Percentiles rank a stretch among this genome's conserved stretches.
These are phyloP conservation scores for Eudyptes chrysolophus DNA, from an alignment of 2,113 vertebrate species.

Conservation along the genomic window DNA sequence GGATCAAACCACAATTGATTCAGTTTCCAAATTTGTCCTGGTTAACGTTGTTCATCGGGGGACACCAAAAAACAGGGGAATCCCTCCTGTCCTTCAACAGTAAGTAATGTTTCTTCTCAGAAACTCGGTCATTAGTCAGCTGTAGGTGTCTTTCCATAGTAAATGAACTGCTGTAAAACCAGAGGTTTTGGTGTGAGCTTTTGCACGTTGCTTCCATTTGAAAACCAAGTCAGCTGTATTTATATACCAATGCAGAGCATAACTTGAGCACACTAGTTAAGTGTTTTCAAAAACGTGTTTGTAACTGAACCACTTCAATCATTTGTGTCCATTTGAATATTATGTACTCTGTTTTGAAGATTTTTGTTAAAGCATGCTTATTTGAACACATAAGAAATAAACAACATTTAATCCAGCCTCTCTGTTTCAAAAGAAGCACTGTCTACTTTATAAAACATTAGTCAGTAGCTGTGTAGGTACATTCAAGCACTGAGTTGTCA, in stretches of 20 bases:
- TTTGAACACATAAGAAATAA: background rate
- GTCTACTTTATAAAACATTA: background rate
- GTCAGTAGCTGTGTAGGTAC: background rate
- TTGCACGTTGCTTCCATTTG: background rate
- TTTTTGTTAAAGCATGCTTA: background rate
- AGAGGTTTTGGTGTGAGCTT: background rate
- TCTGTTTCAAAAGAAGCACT: background rate
- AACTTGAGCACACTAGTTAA: background rate
- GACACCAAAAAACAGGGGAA: background rate
- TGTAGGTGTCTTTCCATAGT: background rate
- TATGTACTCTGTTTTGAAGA: background rate
- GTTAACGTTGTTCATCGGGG: background rate
- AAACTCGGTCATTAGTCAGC: fast-evolving
- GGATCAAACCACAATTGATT: background rate
- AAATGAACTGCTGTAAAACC: background rate
- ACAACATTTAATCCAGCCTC: background rate
- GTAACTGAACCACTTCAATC: background rate
- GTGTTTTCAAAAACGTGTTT: background rate
- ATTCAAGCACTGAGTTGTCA: background rate
- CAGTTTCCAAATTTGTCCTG: background rate
- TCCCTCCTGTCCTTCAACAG: background rate
- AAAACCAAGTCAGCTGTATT: background rate
- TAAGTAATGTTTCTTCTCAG: background rate
- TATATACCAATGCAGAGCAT: background rate
- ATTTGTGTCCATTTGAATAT: background rate